Evolutionary conservation across 2,888 invertebrate species (phyloP), one percentile per base, ranked within the genome.

Genomic region (Tipula confusa): DNA sequence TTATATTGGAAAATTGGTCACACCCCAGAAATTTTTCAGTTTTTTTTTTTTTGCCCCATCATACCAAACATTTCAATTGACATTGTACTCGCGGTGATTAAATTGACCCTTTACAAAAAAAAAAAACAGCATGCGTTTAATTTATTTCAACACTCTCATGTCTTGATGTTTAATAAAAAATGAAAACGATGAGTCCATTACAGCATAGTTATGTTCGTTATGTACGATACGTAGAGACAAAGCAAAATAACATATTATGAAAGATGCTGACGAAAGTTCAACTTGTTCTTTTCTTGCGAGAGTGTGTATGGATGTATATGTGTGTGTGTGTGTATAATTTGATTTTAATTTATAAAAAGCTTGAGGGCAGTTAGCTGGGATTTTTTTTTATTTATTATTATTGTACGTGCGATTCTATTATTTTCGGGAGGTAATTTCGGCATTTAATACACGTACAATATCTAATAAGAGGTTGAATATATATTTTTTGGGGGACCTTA

Each of bases 281-380:
- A 64, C 24, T 64, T 64, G 64, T 64, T 64, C 13, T 64, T 64
- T 24, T 64, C 9, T 18, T 24, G n/a, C n/a, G n/a, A n/a, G n/a
- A n/a, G n/a, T n/a, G n/a, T n/a, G n/a, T n/a, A n/a, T n/a, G n/a
- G n/a, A n/a, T n/a, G n/a, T n/a, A n/a, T n/a, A n/a, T n/a, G n/a
- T n/a, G n/a, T n/a, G n/a, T n/a, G 7, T 64, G 64, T 64, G 64
- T 24, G 7, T 64, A 64, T 64, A 64, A 64, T 64, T 64, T 64
- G 64, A 64, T 64, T 64, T 64, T 64, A 64, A 64, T 64, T 64
- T 64, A 64, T 64, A 64, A 64, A 64, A 64, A 64, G 64, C 64
- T 64, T 64, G 64, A 9, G 64, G 64, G 64, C 64, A 64, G 64
- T 64, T 1, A 24, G 64, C 2, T 43, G 64, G 9, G 64, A 24